Evolutionary conservation across 2,797 vertebrate species (phyloP).

Genomic region (Enteromius radiatus): DNA sequence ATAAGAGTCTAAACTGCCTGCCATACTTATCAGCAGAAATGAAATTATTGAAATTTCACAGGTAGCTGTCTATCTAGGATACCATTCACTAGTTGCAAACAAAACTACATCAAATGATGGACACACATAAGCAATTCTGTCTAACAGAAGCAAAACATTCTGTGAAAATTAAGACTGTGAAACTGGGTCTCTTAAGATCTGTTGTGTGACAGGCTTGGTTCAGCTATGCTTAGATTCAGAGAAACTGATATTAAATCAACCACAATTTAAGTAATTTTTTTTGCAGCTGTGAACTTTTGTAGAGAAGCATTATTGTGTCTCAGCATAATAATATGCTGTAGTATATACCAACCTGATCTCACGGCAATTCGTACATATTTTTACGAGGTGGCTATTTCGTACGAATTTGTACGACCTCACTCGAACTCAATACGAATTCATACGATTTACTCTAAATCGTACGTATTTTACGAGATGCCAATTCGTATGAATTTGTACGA

Average conservation of each 20-base stretch:
- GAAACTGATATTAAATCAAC: neutral
- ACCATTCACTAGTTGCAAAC: neutral
- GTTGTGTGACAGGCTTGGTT: neutral
- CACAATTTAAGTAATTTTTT: neutral
- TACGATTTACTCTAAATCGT: too few relatives aligned
- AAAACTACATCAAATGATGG: neutral
- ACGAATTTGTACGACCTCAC: too few relatives aligned
- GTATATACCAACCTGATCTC: too few relatives aligned
- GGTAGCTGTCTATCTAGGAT: neutral
- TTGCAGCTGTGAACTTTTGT: neutral
- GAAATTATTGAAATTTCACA: neutral
- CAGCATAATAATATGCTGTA: neutral
- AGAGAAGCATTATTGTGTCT: neutral
- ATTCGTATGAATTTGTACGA: too few relatives aligned
- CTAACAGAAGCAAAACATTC: neutral
- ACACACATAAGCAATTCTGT: neutral
- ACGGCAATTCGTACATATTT: too few relatives aligned
- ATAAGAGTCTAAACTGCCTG: constrained; percentile 4
- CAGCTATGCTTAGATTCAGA: neutral
- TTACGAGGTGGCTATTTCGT: too few relatives aligned
- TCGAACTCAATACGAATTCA: too few relatives aligned
- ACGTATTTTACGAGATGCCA: too few relatives aligned
- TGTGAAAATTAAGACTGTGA: neutral
- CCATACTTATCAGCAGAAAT: constrained; percentile 5
- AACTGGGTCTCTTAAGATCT: neutral